phyloP scores from a whole-genome alignment of 2,113 vertebrate genomes.

The Semnopithecus entellus region DNA sequence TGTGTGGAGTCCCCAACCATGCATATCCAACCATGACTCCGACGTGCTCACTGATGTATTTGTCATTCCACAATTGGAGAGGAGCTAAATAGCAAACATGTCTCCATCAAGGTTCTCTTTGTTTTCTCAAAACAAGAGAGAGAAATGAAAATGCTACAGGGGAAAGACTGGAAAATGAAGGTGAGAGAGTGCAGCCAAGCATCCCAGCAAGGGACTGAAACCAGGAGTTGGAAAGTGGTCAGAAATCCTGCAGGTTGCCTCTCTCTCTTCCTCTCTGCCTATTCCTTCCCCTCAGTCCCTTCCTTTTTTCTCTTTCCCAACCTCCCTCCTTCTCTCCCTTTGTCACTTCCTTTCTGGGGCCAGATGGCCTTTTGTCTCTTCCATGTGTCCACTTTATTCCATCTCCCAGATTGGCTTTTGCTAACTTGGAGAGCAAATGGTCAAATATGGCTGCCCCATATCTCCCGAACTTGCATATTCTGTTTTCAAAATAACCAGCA shows the following conservation, averaged over 20 bases:
- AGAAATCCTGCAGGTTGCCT: not conserved
- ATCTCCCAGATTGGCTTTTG: not conserved
- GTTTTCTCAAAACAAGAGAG: not conserved
- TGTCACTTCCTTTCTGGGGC: not conserved
- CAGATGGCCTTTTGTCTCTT: conserved; percentile 29
- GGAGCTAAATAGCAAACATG: not conserved
- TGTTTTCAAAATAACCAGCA: conserved; percentile 42
- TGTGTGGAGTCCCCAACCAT: accelerated
- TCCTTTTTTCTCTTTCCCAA: not conserved
- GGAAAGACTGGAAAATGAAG: not conserved
- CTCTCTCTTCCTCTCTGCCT: not conserved
- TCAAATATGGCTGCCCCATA: not conserved
- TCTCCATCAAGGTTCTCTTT: conserved; percentile 24
- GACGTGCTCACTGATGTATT: not conserved
- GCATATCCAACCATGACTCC: not conserved
- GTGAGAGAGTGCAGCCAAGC: not conserved
- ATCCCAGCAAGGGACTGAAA: not conserved
- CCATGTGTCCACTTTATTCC: not conserved
- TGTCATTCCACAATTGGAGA: not conserved
- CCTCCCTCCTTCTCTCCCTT: not conserved
- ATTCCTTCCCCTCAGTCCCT: too few species aligned
- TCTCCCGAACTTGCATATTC: conserved; percentile 25
- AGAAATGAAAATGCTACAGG: not conserved
- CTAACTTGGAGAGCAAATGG: conserved; percentile 40
- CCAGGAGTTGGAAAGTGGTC: not conserved